A percentile compares a stretch with the other conserved stretches of the same genome.
These are phyloP conservation scores for Alethe diademata DNA, from an alignment of 2,113 vertebrate species.

Conservation along the genomic window DNA sequence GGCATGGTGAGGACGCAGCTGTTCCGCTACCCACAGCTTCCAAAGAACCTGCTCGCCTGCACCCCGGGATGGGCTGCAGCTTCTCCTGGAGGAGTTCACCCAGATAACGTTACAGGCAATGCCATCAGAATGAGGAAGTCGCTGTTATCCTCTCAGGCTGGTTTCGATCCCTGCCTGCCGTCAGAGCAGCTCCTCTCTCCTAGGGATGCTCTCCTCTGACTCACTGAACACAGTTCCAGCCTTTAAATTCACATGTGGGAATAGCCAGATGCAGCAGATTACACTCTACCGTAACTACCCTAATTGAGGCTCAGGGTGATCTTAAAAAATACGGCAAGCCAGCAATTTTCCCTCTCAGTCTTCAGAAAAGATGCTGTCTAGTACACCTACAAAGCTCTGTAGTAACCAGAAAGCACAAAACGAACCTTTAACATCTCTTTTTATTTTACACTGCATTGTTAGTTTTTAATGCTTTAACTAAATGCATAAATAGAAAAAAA, in stretches of 20 bases:
- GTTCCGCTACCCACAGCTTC: neutral
- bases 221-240: slow-evolving; percentile 72
- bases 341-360: slow-evolving; percentile 23
- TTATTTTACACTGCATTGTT: neutral
- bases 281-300: slow-evolving; percentile 84
- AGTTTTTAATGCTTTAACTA: neutral
- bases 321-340: slow-evolving; percentile 16
- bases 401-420: neutral
- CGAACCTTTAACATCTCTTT: neutral
- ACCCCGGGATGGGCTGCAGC: neutral
- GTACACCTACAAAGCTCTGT: neutral
- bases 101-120: neutral
- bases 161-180: slow-evolving; percentile 27
- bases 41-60: neutral
- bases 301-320: slow-evolving; percentile 82
- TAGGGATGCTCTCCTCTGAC: slow-evolving; percentile 63
- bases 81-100: neutral
- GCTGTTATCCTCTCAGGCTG: neutral
- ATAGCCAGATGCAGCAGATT: slow-evolving; percentile 79
- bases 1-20: slow-evolving; percentile 76
- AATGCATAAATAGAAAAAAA: neutral
- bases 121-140: neutral
- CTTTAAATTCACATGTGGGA: slow-evolving; percentile 82
- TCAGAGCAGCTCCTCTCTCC: slow-evolving; percentile 36
- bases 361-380: neutral